Evolutionary conservation across 2,797 vertebrate species (phyloP).

Genomic region (Acanthurus lineatus): DNA sequence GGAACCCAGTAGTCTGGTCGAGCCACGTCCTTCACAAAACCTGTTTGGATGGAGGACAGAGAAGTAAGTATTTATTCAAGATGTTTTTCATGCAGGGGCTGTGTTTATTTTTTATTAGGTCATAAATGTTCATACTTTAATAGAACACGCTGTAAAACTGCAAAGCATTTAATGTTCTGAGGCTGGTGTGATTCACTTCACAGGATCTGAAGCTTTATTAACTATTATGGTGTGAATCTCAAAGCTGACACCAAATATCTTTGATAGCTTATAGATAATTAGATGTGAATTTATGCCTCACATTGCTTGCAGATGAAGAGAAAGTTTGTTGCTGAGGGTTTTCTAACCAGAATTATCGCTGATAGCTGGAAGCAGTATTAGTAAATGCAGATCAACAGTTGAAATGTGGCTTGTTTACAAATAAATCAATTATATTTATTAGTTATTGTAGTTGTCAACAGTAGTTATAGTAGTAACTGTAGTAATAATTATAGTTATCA

Average conservation of each 20-base stretch:
- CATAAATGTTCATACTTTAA: background rate
- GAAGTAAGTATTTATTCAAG: background rate
- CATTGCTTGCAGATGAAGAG: background rate
- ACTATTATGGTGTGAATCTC: slow-evolving; percentile 28
- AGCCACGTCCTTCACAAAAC: slow-evolving; percentile 88
- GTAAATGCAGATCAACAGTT: no score
- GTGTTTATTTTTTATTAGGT: background rate
- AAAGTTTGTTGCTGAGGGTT: no score
- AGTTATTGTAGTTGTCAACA: no score
- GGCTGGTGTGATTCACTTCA: slow-evolving; percentile 8
- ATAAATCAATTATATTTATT: no score
- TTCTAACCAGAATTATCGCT: no score
- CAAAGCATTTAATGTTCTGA: background rate
- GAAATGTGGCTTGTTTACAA: no score
- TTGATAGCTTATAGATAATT: no score
- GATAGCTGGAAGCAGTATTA: no score
- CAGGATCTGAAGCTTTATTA: slow-evolving; percentile 3
- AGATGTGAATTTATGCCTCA: slow-evolving; percentile 4
- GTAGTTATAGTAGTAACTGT: no score
- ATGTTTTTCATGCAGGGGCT: background rate
- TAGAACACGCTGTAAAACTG: background rate
- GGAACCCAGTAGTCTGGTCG: slow-evolving; percentile 90
- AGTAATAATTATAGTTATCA: no score
- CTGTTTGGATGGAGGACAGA: slow-evolving; percentile 40
- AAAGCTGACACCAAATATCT: slow-evolving; percentile 22